phyloP scores from a whole-genome alignment of 2,797 vertebrate genomes.

The Gorsachius magnificus region DNA sequence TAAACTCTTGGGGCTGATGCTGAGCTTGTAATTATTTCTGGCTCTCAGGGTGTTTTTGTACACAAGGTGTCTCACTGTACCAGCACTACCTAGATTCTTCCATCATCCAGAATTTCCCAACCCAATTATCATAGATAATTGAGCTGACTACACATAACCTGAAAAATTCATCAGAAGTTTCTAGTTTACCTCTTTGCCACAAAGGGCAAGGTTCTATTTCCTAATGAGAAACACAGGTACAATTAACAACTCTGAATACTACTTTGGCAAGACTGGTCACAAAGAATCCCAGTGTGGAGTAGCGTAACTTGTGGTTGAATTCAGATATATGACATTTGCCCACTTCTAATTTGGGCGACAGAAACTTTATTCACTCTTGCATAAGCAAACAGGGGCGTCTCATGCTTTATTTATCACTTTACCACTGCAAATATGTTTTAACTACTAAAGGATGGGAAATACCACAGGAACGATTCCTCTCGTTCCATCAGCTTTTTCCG shows the following conservation, averaged over 20 bases:
- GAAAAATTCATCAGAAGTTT: background rate
- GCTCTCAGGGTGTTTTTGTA: rapidly evolving
- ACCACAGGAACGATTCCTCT: rapidly evolving
- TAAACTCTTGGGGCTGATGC: background rate
- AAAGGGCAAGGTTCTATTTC: background rate
- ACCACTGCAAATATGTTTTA: background rate
- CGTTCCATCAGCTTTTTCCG: background rate
- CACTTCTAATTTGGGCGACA: background rate
- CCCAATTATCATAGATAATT: background rate
- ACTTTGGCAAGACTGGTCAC: background rate
- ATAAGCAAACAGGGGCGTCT: background rate
- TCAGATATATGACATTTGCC: background rate
- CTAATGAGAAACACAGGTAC: background rate
- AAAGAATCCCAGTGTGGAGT: background rate
- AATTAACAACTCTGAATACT: background rate
- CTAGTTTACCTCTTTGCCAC: background rate
- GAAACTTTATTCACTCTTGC: background rate
- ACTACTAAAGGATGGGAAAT: rapidly evolving
- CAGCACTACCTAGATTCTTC: rapidly evolving
- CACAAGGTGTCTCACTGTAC: rapidly evolving
- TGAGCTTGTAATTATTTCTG: background rate
- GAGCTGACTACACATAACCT: background rate
- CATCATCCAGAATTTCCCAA: background rate
- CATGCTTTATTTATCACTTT: background rate
- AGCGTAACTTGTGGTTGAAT: background rate